These are phyloP conservation scores for Iguana delicatissima DNA, from an alignment of 2,797 vertebrate species.

Conservation along the genomic window DNA sequence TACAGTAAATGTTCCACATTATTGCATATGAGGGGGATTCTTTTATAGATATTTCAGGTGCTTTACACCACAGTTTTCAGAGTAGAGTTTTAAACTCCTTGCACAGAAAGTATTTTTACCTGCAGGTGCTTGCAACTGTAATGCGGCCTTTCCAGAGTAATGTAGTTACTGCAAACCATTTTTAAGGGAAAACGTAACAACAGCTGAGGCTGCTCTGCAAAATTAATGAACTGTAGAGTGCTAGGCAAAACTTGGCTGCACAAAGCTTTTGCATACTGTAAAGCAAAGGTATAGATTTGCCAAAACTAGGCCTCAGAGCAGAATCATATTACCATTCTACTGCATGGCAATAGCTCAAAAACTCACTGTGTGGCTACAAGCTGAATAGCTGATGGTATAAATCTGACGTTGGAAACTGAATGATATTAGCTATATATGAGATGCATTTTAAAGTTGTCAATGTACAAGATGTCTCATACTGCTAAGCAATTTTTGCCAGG, in stretches of 20 bases:
- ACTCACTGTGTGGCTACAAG: not conserved
- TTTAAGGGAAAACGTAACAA: not conserved
- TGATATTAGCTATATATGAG: not conserved
- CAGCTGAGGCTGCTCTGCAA: not conserved
- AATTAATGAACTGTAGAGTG: not conserved
- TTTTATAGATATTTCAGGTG: constrained; percentile 22
- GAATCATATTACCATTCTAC: not conserved
- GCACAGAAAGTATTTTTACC: constrained; percentile 11
- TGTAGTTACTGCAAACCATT: not conserved
- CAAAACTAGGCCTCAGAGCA: not conserved
- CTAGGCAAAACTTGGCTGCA: not conserved
- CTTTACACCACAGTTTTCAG: not conserved
- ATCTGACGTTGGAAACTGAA: not conserved
- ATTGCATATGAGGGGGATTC: constrained; percentile 7
- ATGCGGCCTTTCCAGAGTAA: not conserved
- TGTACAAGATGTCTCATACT: not conserved
- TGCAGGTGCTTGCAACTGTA: constrained; percentile 16
- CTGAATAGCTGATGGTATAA: not conserved
- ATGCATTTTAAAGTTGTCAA: not conserved
- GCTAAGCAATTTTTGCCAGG: not conserved
- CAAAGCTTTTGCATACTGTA: not conserved
- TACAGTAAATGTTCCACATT: constrained; percentile 38
- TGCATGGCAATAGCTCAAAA: not conserved
- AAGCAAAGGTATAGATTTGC: not conserved
- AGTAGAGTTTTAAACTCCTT: fast-evolving